Percentiles rank a stretch among this genome's conserved stretches.
Conservation (phyloP, 2,797 vertebrate genomes). For the Amblyopsis hoosieri region DNA sequence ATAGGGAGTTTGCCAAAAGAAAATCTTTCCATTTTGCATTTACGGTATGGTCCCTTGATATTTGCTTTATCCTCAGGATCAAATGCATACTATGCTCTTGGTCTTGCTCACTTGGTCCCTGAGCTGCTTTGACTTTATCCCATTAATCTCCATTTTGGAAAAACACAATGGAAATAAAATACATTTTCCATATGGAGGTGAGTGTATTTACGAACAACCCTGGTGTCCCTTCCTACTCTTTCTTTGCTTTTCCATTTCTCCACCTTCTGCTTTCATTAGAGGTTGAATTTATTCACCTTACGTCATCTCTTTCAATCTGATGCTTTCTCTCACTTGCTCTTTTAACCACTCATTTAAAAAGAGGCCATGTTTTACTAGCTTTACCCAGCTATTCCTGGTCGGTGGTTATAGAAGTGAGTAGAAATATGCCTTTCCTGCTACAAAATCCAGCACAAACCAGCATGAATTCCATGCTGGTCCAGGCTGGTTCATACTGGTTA, state of each 20-base stretch:
- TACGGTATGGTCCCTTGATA: slow-evolving; percentile 4
- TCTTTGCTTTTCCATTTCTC: slow-evolving; percentile 7
- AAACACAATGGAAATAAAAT: slow-evolving; percentile 1
- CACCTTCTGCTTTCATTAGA: slow-evolving; percentile 6
- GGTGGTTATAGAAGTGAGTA: background rate
- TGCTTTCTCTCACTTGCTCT: slow-evolving; percentile 4
- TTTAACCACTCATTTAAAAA: background rate
- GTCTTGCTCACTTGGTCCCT: slow-evolving; percentile 1
- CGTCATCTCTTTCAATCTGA: background rate
- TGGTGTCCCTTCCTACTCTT: slow-evolving; percentile 5
- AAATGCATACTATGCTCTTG: background rate
- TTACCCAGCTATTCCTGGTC: slow-evolving; percentile 1
- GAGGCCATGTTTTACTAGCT: too few species aligned
- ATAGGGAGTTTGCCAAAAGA: slow-evolving; percentile 24
- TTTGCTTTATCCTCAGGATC: slow-evolving; percentile 9
- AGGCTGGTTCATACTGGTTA: too few species aligned
- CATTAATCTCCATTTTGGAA: background rate
- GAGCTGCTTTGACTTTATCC: background rate
- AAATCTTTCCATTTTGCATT: slow-evolving; percentile 22
- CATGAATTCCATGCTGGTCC: too few species aligned
- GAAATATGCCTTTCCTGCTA: background rate
- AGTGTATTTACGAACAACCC: slow-evolving; percentile 1
- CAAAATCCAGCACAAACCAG: too few species aligned
- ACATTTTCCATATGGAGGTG: background rate
- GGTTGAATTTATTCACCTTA: background rate